phyloP scores from a whole-genome alignment of 2,797 vertebrate genomes.

The Ceyx erithaca region DNA sequence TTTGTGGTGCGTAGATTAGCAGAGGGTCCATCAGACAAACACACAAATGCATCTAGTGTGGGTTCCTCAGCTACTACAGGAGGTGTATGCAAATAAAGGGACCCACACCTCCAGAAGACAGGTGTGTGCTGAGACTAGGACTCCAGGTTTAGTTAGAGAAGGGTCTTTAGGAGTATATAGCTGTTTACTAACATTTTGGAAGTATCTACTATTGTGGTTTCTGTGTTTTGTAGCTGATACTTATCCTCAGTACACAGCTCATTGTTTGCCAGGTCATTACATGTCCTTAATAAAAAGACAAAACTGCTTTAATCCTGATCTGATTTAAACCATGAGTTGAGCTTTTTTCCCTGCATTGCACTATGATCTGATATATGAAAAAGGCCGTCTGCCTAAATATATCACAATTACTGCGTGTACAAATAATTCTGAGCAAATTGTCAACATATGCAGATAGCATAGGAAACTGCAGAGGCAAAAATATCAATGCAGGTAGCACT shows the following conservation, averaged over 20 bases:
- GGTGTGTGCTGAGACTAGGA: neutral
- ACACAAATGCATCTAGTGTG: accelerated
- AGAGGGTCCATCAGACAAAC: neutral
- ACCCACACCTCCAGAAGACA: neutral
- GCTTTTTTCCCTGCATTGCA: neutral
- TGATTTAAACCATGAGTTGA: neutral
- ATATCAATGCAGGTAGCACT: neutral
- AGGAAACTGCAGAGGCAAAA: neutral
- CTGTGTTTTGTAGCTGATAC: neutral
- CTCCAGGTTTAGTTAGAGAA: neutral
- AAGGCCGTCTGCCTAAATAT: neutral
- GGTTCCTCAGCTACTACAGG: neutral
- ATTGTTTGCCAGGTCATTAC: neutral
- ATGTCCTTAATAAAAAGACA: neutral
- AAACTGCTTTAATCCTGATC: neutral
- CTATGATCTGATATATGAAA: neutral
- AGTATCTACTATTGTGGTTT: neutral
- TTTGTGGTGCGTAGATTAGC: accelerated
- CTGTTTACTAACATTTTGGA: neutral
- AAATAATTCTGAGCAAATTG: neutral
- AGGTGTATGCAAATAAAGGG: accelerated
- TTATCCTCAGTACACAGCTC: neutral
- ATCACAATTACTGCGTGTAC: neutral
- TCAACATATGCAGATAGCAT: neutral
- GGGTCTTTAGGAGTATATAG: neutral